Conservation (phyloP, 2,888 invertebrate genomes). For the Acanthococcus lagerstroemiae region DNA sequence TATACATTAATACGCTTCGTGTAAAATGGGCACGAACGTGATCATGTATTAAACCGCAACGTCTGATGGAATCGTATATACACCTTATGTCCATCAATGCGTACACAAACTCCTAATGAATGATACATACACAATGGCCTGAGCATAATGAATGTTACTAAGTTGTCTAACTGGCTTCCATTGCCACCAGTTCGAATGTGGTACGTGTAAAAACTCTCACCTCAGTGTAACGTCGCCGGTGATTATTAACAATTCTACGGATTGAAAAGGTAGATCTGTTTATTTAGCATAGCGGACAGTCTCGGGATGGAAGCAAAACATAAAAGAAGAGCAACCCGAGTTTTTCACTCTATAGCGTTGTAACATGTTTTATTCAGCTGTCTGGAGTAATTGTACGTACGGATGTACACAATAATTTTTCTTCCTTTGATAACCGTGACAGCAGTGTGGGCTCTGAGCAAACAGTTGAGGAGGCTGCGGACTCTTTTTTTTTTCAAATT, state of each 20-base stretch:
- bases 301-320: slow-evolving; percentile 16
- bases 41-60: slow-evolving; percentile 10
- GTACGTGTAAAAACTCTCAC: slow-evolving; percentile 30
- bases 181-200: slow-evolving; percentile 22
- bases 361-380: slow-evolving; percentile 30
- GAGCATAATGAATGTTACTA: slow-evolving; percentile 25
- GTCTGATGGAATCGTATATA: not conserved
- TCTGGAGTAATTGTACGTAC: slow-evolving; percentile 22
- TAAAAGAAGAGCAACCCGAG: slow-evolving; percentile 16
- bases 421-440: slow-evolving; percentile 26
- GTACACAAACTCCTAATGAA: slow-evolving; percentile 28
- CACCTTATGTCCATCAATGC: slow-evolving; percentile 8
- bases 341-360: slow-evolving; percentile 12
- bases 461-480: slow-evolving; percentile 16
- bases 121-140: slow-evolving; percentile 23
- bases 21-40: slow-evolving; percentile 6
- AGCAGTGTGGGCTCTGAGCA: slow-evolving; percentile 29
- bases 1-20: not conserved
- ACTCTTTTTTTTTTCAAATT: no score
- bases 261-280: slow-evolving; percentile 30
- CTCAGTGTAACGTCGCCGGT: slow-evolving; percentile 20
- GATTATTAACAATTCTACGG: slow-evolving; percentile 29
- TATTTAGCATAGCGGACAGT: slow-evolving; percentile 26
- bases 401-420: slow-evolving; percentile 29
- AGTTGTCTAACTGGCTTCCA: slow-evolving; percentile 30